Conservation (phyloP, 2,113 vertebrate species). For the Callionymus lyra region DNA sequence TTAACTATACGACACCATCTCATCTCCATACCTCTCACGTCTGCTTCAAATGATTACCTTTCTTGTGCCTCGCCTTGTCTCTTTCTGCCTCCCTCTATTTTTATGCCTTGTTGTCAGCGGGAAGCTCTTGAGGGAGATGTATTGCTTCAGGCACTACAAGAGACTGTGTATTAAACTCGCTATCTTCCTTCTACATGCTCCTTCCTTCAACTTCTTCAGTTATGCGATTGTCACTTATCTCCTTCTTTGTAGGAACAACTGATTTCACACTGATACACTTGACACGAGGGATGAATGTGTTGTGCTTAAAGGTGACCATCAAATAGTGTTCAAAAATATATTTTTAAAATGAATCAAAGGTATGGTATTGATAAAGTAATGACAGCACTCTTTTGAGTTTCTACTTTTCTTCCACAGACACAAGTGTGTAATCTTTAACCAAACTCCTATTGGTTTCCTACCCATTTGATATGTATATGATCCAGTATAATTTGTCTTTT, state of each 20-base stretch:
- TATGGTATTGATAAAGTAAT: no score
- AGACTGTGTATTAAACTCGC: conserved; percentile 41
- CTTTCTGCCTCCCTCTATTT: conserved; percentile 20
- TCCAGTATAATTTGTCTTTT: no score
- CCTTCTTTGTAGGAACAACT: conserved; percentile 9
- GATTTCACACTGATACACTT: conserved; percentile 3
- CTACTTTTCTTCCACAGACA: no score
- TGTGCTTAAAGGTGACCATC: no score
- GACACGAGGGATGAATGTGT: neutral
- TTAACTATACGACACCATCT: conserved; percentile 7
- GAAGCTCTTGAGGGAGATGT: conserved; percentile 59
- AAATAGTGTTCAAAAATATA: no score
- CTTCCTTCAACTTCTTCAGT: conserved; percentile 4
- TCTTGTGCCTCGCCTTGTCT: conserved; percentile 16
- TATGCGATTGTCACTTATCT: conserved; percentile 19
- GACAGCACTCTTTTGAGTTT: no score
- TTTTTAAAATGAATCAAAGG: no score
- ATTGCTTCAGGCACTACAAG: conserved; percentile 66
- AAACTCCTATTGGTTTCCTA: no score
- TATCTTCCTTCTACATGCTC: conserved; percentile 19
- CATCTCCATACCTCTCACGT: conserved; percentile 31
- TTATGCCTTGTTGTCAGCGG: conserved; percentile 45
- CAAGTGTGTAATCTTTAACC: no score
- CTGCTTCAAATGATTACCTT: conserved; percentile 41
- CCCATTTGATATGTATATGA: no score